Conservation (phyloP, 1,140 invertebrate species). For the Pinna nobilis region DNA sequence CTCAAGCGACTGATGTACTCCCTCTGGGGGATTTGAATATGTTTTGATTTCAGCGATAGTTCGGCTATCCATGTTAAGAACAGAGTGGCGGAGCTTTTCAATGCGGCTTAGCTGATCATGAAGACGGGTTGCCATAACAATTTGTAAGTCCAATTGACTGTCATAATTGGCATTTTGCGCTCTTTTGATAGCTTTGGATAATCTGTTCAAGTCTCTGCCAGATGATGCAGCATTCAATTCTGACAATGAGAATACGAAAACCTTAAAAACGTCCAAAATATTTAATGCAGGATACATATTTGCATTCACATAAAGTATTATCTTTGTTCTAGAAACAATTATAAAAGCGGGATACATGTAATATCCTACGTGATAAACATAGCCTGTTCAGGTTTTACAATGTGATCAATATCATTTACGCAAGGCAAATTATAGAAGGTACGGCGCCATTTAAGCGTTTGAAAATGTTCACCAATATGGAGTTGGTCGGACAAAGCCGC, state of each 20-base stretch:
- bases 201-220: constrained; percentile 49
- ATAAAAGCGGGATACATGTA: background rate
- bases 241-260: constrained; percentile 27
- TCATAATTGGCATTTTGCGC: constrained; percentile 63
- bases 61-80: constrained; percentile 65
- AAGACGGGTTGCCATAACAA: constrained; percentile 60
- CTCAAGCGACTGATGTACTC: constrained; percentile 63
- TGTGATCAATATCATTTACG: too few relatives aligned
- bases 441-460: too few relatives aligned
- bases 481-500: too few relatives aligned
- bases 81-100: constrained; percentile 65
- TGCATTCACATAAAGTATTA: background rate
- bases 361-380: too few relatives aligned
- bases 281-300: background rate
- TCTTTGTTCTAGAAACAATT: background rate
- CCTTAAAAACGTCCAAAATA: background rate
- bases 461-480: too few relatives aligned
- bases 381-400: too few relatives aligned
- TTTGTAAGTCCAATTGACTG: constrained; percentile 62
- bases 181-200: constrained; percentile 58
- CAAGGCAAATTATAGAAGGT: too few relatives aligned
- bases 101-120: constrained; percentile 65
- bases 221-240: constrained; percentile 62
- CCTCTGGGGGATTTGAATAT: constrained; percentile 65
- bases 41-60: constrained; percentile 65